Base-by-base conservation (phyloP, 1,140 invertebrate species). In the Neodiprion virginianus region DNA sequence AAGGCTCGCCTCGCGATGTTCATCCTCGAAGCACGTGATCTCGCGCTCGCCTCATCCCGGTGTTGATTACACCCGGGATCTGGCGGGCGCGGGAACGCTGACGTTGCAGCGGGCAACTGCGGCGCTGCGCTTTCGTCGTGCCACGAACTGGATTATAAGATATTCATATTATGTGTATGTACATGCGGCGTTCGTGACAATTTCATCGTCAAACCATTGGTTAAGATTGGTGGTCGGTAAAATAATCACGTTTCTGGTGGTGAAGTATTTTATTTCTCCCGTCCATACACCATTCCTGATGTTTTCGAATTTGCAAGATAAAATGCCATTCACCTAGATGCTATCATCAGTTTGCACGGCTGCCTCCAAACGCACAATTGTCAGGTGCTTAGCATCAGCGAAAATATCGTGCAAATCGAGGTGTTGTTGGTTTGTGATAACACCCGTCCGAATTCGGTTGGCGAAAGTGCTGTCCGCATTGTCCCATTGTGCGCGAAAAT, bases 231-330 rank as follows among this genome's bases (percentile, higher is more conserved):
- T 17, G 17, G 17, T 17, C 17, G 17, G 17, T 17, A 17, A 17
- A 17, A 17, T 17, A 17, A 17, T 17, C 17, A 17, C 17, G 74
- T 75, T 78, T 75, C 76, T 74, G 28, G 75, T 76, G 47, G 72
- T 72, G 67, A 79, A 81, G 69, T 68, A 72, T 74, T 79, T 81
- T 5, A 72, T 75, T 17, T 17, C 17, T 17, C 77, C 75, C 10
- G 73, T 75, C 0, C 48, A 67, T 67, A 73, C 73, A 72, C 72
- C 23, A 17, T 68, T 67, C 61, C 75, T 73, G 2, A 71, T 40
- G 49, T 74, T 12, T 48, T 70, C 21, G 73, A 77, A 79, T 72
- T 79, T 79, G 65, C 69, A 72, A 48, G 71, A 69, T 49, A 81
- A 74, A 1, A 70, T 74, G 0, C 23, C 48, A 75, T 78, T 78